Evolutionary conservation across 1,140 invertebrate genomes (phyloP), one percentile per base, ranked within the genome.

Genomic region (Atopsyche davidsoni): DNA sequence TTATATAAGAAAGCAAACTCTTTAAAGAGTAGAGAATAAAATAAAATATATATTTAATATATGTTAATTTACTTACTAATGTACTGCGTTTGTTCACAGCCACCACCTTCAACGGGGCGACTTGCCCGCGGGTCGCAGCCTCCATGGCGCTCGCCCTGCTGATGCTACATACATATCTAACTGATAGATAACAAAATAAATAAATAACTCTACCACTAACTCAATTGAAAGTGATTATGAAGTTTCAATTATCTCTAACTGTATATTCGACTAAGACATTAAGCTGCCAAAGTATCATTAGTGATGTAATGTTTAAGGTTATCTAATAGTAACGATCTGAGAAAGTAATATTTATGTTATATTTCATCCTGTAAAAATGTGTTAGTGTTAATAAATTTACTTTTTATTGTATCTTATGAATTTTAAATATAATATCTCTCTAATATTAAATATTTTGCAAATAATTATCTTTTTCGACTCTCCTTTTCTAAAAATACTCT

Each of bases 171-270:
- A 57, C 40, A 25, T 25, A 42, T 1, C 14, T 57, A 3, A 57
- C 43, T 9, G 49, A 52, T 35, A 57, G 55, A 57, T 57, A 57
- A 57, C 55, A 57, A 45, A 52, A 52, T 57, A 4, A 42, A n/a
- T 34, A n/a, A 39, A 17, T 13, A 34, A 34, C n/a, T 16, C 32
- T 34, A 16, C n/a, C 3, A 34, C 16, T 13, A 13, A 34, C 3
- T n/a, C n/a, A n/a, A 28, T 39, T 16, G 36, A 39, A 39, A 4
- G 10, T 36, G n/a, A 39, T 17, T 17, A 19, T 18, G 36, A 16
- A 34, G 16, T n/a, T 13, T 34, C n/a, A 34, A 34, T 13, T 34
- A 34, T 34, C n/a, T 13, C n/a, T 11, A 13, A 13, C 32, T 4
- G n/a, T 34, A 34, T 16, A 13, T 34, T 13, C n/a, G n/a, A 34